These are phyloP conservation scores for Natator depressus DNA, from an alignment of 2,113 vertebrate species.

Conservation along the genomic window DNA sequence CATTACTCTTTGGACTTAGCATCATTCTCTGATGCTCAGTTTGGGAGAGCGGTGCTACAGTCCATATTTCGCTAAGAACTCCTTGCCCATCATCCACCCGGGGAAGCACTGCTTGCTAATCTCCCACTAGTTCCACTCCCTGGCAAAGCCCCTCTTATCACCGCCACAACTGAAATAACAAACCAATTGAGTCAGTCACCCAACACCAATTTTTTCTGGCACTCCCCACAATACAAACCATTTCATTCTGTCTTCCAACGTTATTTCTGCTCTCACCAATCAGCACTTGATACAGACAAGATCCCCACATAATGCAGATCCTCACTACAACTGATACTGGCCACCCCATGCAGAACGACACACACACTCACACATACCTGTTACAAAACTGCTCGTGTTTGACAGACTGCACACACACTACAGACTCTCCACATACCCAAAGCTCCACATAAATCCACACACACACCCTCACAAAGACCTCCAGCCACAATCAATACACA, in stretches of 20 bases:
- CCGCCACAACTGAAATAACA: rapidly evolving
- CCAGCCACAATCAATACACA: neutral
- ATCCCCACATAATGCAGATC: too few species aligned
- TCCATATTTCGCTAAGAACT: neutral
- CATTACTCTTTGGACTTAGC: neutral
- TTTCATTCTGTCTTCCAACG: neutral
- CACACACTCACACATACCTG: too few species aligned
- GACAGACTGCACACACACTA: too few species aligned
- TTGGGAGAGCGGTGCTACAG: neutral
- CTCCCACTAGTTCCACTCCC: neutral
- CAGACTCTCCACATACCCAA: too few species aligned
- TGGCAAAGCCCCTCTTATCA: neutral
- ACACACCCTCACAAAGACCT: neutral
- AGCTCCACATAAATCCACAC: neutral
- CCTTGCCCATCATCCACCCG: neutral
- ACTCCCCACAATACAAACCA: neutral
- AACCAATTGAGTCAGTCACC: neutral
- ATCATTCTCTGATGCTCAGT: neutral
- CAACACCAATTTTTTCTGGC: neutral
- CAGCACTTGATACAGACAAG: neutral
- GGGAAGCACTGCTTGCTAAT: neutral
- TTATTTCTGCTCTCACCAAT: neutral
- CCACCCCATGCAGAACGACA: too few species aligned
- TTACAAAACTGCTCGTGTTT: too few species aligned
- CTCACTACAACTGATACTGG: too few species aligned